Percentiles rank a stretch among this genome's conserved stretches.
These are phyloP conservation scores for Melieria omissa DNA, from an alignment of 2,888 invertebrate genomes.

Conservation along the genomic window DNA sequence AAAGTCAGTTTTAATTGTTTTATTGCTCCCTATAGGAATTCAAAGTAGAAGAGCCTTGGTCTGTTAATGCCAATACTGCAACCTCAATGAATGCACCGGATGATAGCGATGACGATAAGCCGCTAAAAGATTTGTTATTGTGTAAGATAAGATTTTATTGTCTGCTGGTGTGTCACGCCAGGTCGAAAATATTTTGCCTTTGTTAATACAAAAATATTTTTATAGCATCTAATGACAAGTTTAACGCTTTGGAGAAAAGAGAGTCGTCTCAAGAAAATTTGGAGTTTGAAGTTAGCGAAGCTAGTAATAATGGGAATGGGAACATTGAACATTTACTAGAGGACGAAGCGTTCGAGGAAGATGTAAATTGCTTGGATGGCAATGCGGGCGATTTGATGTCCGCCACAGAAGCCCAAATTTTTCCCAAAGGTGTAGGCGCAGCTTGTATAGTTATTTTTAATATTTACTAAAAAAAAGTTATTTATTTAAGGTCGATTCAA, in stretches of 20 bases:
- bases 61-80: constrained; percentile 11
- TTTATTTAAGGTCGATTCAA: constrained; percentile 47
- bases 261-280: background rate
- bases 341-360: constrained; percentile 30
- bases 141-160: no score
- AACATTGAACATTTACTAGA: constrained; percentile 1
- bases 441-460: no score
- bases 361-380: constrained; percentile 35
- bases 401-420: constrained; percentile 50
- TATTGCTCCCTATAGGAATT: no score
- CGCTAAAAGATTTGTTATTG: constrained; percentile 42
- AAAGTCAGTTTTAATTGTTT: no score
- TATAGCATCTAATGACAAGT: background rate
- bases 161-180: no score
- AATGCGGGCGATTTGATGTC: constrained; percentile 38
- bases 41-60: background rate
- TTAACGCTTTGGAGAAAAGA: background rate
- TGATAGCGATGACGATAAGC: constrained; percentile 43
- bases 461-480: constrained; percentile 5
- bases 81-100: constrained; percentile 23
- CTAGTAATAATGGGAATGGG: background rate
- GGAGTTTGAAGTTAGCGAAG: background rate
- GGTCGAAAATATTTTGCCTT: no score
- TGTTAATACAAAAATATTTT: background rate
- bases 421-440: constrained; percentile 47